These are phyloP conservation scores for Poeciliopsis turneri DNA, from an alignment of 2,797 vertebrate species.

Conservation along the genomic window DNA sequence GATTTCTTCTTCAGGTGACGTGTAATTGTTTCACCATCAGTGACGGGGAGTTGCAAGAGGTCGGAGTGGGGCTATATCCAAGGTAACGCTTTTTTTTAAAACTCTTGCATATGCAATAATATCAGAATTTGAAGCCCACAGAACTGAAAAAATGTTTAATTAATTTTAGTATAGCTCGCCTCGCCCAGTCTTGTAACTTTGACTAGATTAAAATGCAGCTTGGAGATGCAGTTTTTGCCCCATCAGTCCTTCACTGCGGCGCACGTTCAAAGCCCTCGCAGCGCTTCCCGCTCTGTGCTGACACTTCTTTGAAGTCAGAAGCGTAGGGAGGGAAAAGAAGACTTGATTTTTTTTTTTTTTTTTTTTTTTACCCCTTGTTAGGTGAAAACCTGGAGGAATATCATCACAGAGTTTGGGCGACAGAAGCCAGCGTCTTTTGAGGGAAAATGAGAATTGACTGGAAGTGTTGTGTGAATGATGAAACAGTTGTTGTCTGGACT, in stretches of 20 bases:
- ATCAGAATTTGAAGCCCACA: conserved; percentile 19
- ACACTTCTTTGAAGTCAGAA: conserved; percentile 59
- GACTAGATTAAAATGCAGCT: conserved; percentile 41
- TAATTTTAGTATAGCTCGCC: conserved; percentile 50
- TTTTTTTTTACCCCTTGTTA: conserved; percentile 18
- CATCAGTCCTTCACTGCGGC: conserved; percentile 25
- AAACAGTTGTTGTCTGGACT: conserved; percentile 42
- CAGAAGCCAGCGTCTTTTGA: neutral
- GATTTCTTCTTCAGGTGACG: conserved; percentile 82
- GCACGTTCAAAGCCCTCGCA: conserved; percentile 24
- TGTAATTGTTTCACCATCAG: conserved; percentile 98
- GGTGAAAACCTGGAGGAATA: conserved; percentile 53
- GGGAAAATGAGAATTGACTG: conserved; percentile 29
- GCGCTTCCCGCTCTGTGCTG: conserved; percentile 31
- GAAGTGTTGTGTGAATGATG: conserved; percentile 37
- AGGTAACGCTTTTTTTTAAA: conserved; percentile 81
- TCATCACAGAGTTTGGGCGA: conserved; percentile 26
- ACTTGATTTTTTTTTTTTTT: conserved; percentile 10
- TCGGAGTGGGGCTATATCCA: conserved; percentile 95
- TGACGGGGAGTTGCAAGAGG: conserved; percentile 92
- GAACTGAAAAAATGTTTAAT: conserved; percentile 35
- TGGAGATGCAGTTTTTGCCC: conserved; percentile 33
- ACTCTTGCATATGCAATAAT: conserved; percentile 26
- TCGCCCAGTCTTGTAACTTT: conserved; percentile 19
- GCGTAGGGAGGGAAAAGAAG: conserved; percentile 24